Percentiles rank a stretch among this genome's conserved stretches.
phyloP scores from a whole-genome alignment of 2,113 vertebrate species.

The Cyprinodon variegatus region DNA sequence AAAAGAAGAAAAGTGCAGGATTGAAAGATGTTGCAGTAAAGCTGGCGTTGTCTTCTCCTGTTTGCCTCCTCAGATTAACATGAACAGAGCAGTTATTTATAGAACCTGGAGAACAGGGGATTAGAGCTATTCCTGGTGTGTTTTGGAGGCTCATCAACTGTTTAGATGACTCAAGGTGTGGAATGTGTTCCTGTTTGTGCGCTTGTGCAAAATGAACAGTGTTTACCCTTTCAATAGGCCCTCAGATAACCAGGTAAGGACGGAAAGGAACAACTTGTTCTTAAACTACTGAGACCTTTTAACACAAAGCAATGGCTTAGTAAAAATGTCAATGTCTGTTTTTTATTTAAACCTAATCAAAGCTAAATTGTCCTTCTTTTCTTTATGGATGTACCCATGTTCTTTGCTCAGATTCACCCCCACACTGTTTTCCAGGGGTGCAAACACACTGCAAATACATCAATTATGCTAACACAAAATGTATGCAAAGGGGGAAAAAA shows the following conservation, averaged over 20 bases:
- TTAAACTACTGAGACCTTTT: neutral
- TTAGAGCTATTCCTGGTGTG: slow-evolving; percentile 49
- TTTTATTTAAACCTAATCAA: neutral
- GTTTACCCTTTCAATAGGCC: neutral
- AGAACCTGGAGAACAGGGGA: slow-evolving; percentile 49
- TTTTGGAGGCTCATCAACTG: slow-evolving; percentile 41
- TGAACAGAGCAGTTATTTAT: slow-evolving; percentile 63
- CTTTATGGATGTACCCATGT: too few relatives aligned
- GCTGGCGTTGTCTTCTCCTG: slow-evolving; percentile 30
- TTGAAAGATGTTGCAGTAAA: slow-evolving; percentile 9
- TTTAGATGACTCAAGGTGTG: slow-evolving; percentile 48
- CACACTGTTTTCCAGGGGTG: neutral
- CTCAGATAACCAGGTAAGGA: too few relatives aligned
- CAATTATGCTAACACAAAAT: too few relatives aligned
- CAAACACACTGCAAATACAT: too few relatives aligned
- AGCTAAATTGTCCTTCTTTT: neutral
- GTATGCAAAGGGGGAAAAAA: too few relatives aligned
- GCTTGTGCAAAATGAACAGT: neutral
- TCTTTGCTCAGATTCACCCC: neutral
- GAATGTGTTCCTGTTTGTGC: slow-evolving; percentile 7
- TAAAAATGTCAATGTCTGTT: neutral
- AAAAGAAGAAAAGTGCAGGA: neutral
- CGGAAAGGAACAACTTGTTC: neutral
- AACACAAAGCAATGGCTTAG: neutral
- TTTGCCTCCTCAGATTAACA: slow-evolving; percentile 52